These are phyloP conservation scores for Chrysolina americana DNA, from an alignment of 2,888 invertebrate species.

Conservation along the genomic window DNA sequence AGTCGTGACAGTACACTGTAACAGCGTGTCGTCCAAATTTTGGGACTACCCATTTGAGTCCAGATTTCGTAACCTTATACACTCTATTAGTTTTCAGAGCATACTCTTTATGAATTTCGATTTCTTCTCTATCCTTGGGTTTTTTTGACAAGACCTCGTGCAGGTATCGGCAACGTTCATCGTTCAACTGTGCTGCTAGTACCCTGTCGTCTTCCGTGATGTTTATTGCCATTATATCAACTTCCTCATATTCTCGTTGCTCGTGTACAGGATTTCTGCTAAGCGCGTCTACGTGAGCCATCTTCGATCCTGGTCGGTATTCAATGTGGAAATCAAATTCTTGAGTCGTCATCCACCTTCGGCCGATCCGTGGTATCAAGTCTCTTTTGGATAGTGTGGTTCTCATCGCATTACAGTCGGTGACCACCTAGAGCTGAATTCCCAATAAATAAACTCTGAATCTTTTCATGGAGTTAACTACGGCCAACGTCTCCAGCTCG, in stretches of 20 bases:
- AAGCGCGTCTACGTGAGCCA: constrained; percentile 47
- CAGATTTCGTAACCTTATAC: not conserved
- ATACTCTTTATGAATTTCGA: constrained; percentile 24
- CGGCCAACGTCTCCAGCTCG: constrained; percentile 61
- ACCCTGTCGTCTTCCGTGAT: constrained; percentile 53
- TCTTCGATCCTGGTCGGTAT: constrained; percentile 30
- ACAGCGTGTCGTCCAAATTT: not conserved
- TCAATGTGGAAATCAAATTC: constrained; percentile 49
- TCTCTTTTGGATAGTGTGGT: constrained; percentile 56
- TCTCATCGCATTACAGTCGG: constrained; percentile 61
- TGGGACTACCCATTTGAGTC: constrained; percentile 27
- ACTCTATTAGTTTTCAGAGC: constrained; percentile 17
- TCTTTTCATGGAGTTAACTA: constrained; percentile 54
- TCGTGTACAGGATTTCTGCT: constrained; percentile 45
- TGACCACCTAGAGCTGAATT: constrained; percentile 53
- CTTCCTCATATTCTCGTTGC: not conserved
- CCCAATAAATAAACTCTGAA: constrained; percentile 57
- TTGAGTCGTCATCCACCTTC: constrained; percentile 58
- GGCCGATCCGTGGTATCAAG: constrained; percentile 56
- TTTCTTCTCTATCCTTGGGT: constrained; percentile 18
- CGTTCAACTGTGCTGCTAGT: constrained; percentile 19
- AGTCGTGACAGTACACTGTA: constrained; percentile 23
- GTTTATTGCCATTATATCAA: constrained; percentile 30
- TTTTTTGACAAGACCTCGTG: not conserved
- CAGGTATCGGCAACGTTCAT: constrained; percentile 23